Conservation (phyloP, 2,797 vertebrate species). For the Pelochelys cantorii region DNA sequence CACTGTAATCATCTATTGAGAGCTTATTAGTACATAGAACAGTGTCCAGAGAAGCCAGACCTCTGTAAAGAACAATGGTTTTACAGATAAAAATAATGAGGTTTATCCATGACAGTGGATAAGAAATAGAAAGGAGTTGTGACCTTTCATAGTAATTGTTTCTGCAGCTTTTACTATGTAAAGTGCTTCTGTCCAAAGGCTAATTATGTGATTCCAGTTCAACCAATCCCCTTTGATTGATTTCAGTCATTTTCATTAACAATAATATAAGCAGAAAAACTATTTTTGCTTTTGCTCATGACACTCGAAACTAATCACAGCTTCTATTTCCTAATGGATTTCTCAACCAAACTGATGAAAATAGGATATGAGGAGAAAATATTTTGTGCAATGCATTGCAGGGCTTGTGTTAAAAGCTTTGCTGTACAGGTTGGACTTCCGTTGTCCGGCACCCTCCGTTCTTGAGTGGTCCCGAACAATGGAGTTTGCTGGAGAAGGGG, state of each 20-base stretch:
- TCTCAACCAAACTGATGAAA: neutral
- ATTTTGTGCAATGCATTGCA: neutral
- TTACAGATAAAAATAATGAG: neutral
- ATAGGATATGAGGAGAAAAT: neutral
- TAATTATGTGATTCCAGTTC: neutral
- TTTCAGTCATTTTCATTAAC: neutral
- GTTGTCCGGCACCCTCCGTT: too few species aligned
- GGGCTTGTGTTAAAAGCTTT: neutral
- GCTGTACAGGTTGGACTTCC: neutral
- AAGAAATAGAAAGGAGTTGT: neutral
- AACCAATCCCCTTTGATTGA: neutral
- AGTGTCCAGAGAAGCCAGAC: neutral
- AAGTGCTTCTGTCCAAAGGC: neutral
- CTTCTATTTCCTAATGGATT: neutral
- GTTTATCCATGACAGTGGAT: neutral
- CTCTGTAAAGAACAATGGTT: neutral
- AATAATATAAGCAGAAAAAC: neutral
- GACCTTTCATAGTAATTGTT: neutral
- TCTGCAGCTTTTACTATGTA: neutral
- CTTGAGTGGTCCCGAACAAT: too few species aligned
- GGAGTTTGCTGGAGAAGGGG: too few species aligned
- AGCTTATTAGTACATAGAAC: neutral
- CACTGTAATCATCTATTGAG: neutral
- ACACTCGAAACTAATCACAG: neutral
- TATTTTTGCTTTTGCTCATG: neutral